Percentiles rank a stretch among this genome's conserved stretches.
These are phyloP conservation scores for Himalopsyche kuldschensis DNA, from an alignment of 2,888 invertebrate genomes.

Conservation along the genomic window DNA sequence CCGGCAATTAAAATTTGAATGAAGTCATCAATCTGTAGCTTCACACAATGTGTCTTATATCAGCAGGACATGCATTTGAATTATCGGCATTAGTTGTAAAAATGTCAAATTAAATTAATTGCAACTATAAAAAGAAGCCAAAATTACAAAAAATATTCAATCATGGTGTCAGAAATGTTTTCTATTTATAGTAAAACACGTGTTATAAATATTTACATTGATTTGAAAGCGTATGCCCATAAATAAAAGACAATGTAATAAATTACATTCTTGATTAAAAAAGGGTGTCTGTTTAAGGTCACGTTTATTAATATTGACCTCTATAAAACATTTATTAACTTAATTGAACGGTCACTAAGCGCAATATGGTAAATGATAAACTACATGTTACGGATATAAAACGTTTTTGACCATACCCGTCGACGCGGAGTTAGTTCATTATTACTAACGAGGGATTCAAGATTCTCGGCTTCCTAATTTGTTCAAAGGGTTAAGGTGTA, in stretches of 20 bases:
- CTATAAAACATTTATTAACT: neutral
- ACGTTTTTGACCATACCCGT: neutral
- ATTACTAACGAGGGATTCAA: neutral
- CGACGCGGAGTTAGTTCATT: neutral
- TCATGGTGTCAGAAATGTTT: neutral
- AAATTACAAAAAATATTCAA: neutral
- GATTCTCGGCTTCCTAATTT: slow-evolving; percentile 12
- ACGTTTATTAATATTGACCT: neutral
- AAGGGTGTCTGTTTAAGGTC: neutral
- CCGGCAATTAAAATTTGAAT: neutral
- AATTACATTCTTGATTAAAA: neutral
- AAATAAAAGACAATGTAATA: neutral
- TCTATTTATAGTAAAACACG: neutral
- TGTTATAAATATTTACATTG: neutral
- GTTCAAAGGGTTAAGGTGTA: slow-evolving; percentile 19
- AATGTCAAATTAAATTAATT: neutral
- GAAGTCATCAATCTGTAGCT: neutral
- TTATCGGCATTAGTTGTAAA: neutral
- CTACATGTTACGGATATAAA: neutral
- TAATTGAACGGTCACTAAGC: neutral
- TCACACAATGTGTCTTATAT: neutral
- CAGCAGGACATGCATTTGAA: neutral
- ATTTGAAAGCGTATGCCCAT: neutral
- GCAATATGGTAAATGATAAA: neutral
- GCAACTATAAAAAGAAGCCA: neutral